phyloP scores from a whole-genome alignment of 2,797 vertebrate species.

The Linurgus olivaceus region DNA sequence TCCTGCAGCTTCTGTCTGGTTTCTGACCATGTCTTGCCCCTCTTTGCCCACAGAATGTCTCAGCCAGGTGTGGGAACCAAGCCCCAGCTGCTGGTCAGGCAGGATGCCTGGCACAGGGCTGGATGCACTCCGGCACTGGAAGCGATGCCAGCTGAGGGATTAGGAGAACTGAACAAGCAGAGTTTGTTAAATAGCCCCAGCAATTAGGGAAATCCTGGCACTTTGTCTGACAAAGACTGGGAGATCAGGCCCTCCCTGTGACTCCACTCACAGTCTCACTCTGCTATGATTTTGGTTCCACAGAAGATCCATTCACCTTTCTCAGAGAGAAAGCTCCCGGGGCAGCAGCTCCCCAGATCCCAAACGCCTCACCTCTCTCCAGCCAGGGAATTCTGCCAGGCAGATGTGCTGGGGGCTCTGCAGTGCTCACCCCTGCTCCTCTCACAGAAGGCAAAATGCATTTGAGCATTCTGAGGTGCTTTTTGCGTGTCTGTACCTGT shows the following conservation, averaged over 20 bases:
- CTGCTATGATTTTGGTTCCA: accelerated
- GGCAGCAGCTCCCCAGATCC: not conserved
- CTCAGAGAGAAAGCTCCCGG: not conserved
- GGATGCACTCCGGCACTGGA: accelerated
- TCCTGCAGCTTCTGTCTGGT: accelerated
- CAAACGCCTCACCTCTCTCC: not conserved
- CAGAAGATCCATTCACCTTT: accelerated
- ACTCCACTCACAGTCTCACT: not conserved
- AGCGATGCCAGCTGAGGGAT: not conserved
- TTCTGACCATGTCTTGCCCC: accelerated
- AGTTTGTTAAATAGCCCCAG: not conserved
- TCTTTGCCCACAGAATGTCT: accelerated
- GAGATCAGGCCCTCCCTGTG: not conserved
- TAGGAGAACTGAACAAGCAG: constrained; percentile 3
- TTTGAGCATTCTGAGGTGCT: not conserved
- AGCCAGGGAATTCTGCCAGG: not conserved
- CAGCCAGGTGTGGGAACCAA: accelerated
- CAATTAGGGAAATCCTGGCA: constrained; percentile 7
- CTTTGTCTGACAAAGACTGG: constrained; percentile 15
- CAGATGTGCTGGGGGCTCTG: accelerated
- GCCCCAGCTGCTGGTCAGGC: accelerated
- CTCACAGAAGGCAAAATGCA: not conserved
- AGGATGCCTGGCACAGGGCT: not conserved
- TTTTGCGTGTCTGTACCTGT: not conserved
- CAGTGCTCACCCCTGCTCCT: not conserved